Evolutionary conservation across 2,888 invertebrate species (phyloP).

Genomic region (Pomacea canaliculata): DNA sequence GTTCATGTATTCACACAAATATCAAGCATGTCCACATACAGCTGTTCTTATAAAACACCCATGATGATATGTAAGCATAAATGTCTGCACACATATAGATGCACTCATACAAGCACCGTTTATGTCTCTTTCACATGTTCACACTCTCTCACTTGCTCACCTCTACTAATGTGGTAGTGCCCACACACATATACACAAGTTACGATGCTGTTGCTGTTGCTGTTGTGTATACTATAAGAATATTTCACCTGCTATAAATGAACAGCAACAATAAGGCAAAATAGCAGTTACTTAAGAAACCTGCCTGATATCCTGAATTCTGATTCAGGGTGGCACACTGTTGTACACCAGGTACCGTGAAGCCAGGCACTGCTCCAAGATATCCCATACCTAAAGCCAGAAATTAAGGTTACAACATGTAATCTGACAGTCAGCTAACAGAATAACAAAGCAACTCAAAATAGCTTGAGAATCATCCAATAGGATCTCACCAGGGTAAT

Average conservation of each 20-base stretch:
- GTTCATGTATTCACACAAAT: no score
- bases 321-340: conserved; percentile 27
- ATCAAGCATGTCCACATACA: not conserved
- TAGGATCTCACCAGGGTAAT: no score
- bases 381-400: conserved; percentile 19
- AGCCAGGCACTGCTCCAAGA: conserved; percentile 34
- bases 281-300: not conserved
- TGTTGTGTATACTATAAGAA: no score
- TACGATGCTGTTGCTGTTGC: no score
- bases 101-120: not conserved
- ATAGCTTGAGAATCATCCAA: no score
- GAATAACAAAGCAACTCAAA: not conserved
- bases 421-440: not conserved
- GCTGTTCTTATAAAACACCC: not conserved
- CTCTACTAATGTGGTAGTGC: not conserved
- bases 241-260: not conserved
- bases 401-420: not conserved
- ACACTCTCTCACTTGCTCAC: not conserved
- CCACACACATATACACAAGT: no score
- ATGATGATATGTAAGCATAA: not conserved
- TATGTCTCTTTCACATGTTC: not conserved
- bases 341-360: conserved; percentile 37
- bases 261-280: not conserved
- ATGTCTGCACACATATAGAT: not conserved
- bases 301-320: conserved; percentile 24